Base-by-base conservation (phyloP, 2,888 invertebrate genomes). In the Falcaria lacertinaria region DNA sequence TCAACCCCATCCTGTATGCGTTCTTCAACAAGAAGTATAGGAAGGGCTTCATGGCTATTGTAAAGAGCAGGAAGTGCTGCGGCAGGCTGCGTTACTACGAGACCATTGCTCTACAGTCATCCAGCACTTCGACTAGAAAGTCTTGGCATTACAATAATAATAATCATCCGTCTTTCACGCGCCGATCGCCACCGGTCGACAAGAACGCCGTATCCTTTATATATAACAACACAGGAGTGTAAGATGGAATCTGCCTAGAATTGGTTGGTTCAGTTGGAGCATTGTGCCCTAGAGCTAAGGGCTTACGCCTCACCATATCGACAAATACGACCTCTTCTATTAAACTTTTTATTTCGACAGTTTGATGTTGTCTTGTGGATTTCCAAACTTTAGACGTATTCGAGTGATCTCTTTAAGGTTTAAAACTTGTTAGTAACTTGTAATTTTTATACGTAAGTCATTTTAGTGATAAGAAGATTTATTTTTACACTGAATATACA, bases 11-110 rank as follows among this genome's bases (percentile, higher is more conserved):
- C 50, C 90, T 98, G 44, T 97, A 98, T 79, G 97, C 97, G 2
- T 97, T 97, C 86, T 97, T 98, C 86, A 98, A 98, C 82, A 96
- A 96, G 75, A 97, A 98, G 78, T 98, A 95, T 80, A 91, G 97
- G 11, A 92, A 94, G 47, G 97, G 97, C 3, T 98, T 98, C 77
- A 93, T 95, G 34, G 96, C 96, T 14, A 96, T 97, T 52, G 91
- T 97, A 35, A 94, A 95, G 79, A 96, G 96, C 57, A 91, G 95
- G 54, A 93, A 94, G 57, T 97, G 96, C 78, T 97, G 96, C 71
- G 96, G 96, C 25, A 91, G 95, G 44, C 89, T 96, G 48, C 92
- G 96, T 59, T 96, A 96, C 77, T 96, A 96, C 76, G 96, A 96
- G 74, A 95, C 96, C 8, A 95, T 96, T 15, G 95, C 95, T 13